Conservation (phyloP, 2,888 invertebrate genomes). For the Lycophotia porphyrea region DNA sequence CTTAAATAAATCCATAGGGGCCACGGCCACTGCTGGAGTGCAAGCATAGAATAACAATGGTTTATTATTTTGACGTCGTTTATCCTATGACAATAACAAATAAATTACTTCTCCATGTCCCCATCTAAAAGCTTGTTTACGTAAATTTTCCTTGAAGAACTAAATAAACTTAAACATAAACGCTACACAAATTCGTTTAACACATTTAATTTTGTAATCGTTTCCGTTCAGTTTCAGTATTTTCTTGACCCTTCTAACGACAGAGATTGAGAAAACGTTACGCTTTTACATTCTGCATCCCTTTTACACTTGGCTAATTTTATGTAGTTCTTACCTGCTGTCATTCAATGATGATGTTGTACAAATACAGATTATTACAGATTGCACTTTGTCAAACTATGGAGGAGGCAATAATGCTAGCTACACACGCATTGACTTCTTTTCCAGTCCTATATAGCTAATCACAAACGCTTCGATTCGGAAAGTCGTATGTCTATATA, state of each 20-base stretch:
- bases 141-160: conserved; percentile 35
- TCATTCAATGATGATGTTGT: conserved; percentile 34
- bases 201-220: conserved; percentile 51
- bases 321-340: conserved; percentile 28
- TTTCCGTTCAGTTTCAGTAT: conserved; percentile 44
- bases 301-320: conserved; percentile 6
- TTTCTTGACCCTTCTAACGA: conserved; percentile 44
- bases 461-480: no score
- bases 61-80: conserved; percentile 52
- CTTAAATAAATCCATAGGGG: conserved; percentile 64
- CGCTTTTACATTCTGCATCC: conserved; percentile 34
- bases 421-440: background rate
- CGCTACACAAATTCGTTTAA: conserved; percentile 25
- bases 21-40: conserved; percentile 39
- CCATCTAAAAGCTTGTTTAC: conserved; percentile 14
- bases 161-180: conserved; percentile 28
- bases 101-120: conserved; percentile 35
- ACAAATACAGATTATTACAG: conserved; percentile 16
- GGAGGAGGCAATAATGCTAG: background rate
- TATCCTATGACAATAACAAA: conserved; percentile 55
- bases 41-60: conserved; percentile 51
- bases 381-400: background rate
- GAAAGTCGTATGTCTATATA: no score
- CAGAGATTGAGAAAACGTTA: conserved; percentile 45
- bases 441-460: background rate